These are phyloP conservation scores for Noctua janthina DNA, from an alignment of 2,888 invertebrate genomes.

Conservation along the genomic window DNA sequence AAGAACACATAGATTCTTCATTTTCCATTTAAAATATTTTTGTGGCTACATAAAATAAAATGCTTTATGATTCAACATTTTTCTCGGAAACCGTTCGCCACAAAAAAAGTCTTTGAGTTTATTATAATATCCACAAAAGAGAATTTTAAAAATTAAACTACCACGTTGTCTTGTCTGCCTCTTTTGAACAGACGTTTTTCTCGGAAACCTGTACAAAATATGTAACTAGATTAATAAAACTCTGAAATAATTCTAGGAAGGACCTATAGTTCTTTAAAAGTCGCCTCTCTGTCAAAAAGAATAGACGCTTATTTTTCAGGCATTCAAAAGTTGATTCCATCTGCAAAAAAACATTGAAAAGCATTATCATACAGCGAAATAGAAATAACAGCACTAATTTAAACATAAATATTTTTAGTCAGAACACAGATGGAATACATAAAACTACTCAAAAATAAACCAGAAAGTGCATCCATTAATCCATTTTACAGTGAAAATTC, in stretches of 20 bases:
- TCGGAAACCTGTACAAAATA: neutral
- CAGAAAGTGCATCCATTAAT: conserved; percentile 17
- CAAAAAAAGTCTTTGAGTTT: neutral
- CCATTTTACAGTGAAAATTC: conserved; percentile 8
- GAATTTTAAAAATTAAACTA: neutral
- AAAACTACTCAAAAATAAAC: conserved; percentile 21
- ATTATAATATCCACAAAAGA: neutral
- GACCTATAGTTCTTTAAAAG: neutral
- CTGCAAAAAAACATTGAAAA: neutral
- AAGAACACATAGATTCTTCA: neutral
- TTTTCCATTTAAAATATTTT: neutral
- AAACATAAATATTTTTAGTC: neutral
- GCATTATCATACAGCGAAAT: neutral
- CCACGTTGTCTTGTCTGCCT: neutral
- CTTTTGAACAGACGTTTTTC: conserved; percentile 12
- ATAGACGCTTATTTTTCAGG: neutral
- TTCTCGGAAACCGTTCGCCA: neutral
- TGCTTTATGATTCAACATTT: neutral
- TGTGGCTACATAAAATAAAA: neutral
- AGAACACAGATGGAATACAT: neutral
- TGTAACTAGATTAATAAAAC: neutral
- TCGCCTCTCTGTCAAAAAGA: neutral
- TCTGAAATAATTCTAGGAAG: neutral
- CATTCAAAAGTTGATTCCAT: neutral
- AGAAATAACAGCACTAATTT: neutral